Conservation (phyloP, 2,113 vertebrate species). For the Corythaixoides concolor region DNA sequence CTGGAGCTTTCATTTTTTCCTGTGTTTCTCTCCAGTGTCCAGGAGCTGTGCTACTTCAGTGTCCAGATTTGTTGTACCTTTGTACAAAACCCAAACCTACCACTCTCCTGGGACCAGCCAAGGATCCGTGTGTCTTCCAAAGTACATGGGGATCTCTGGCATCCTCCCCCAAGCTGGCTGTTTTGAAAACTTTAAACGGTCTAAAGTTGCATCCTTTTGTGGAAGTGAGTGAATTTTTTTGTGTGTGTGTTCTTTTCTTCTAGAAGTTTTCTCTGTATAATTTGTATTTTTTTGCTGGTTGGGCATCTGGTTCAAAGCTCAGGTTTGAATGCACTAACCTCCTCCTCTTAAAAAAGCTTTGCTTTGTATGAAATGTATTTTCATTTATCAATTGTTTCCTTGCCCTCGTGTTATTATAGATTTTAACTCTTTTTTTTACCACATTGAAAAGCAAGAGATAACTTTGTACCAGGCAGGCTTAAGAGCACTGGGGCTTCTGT, state of each 20-base stretch:
- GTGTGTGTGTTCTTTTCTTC: neutral
- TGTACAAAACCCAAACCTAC: neutral
- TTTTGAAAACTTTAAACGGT: neutral
- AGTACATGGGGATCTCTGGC: neutral
- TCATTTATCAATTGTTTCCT: accelerated
- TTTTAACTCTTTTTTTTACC: too few relatives aligned
- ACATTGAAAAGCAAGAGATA: neutral
- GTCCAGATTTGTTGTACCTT: neutral
- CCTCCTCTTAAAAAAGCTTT: neutral
- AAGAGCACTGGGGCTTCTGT: neutral
- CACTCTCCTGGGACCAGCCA: neutral
- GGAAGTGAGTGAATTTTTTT: constrained; percentile 10
- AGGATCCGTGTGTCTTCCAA: neutral
- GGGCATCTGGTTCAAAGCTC: neutral
- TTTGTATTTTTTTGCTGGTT: neutral
- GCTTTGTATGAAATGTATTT: neutral
- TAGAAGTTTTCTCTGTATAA: neutral
- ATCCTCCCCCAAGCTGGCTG: neutral
- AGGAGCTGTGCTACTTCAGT: neutral
- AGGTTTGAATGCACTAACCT: neutral
- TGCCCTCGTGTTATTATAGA: accelerated
- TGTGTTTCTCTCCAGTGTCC: neutral
- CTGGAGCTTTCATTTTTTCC: neutral
- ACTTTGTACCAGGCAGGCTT: neutral
- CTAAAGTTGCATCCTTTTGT: neutral